Evolutionary conservation across 2,888 invertebrate genomes (phyloP), one percentile per base, ranked within the genome.

Genomic region (Plebejus anna): DNA sequence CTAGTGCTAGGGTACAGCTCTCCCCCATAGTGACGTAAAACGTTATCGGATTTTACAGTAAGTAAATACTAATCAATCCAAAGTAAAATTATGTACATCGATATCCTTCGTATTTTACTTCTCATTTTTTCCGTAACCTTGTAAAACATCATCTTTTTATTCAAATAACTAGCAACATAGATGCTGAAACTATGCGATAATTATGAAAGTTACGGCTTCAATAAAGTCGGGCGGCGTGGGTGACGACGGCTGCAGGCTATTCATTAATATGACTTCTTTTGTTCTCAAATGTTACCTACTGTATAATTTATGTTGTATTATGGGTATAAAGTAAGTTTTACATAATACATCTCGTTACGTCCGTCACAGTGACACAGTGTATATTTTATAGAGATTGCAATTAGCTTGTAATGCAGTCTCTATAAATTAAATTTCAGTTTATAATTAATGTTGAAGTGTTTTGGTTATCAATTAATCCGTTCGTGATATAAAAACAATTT

Each of bases 191-290:
- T 66, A 66, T 66, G 66, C 66, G 32, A 66, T 66, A 66, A 66
- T 66, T 66, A 66, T 66, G 66, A 66, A 66, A 66, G 66, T 66
- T 66, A 66, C 66, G 32, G 32, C 66, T 66, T 66, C 13, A 66
- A 66, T 66, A 32, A 66, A 66, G 66, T 32, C 66, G 66, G 13
- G 22, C 22, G 2, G 7, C 0, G 61, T 61, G 28, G 22, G 22
- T 28, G 61, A 61, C 66, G 66, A 66, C 66, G 66, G 11, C 66
- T 66, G 66, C 13, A 66, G 66, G 66, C 66, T 66, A 36, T 66
- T 66, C 66, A 66, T 66, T 66, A 66, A 66, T 66, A 66, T 28
- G 13, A 32, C 66, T 66, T 16, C 32, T 66, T 66, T 66, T 66
- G 32, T 66, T 66, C 66, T 32, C 32, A 66, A 66, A 66, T 5